A percentile compares a stretch with the other conserved stretches of the same genome.
Conservation (phyloP, 2,113 vertebrate species). For the Bos taurus region DNA sequence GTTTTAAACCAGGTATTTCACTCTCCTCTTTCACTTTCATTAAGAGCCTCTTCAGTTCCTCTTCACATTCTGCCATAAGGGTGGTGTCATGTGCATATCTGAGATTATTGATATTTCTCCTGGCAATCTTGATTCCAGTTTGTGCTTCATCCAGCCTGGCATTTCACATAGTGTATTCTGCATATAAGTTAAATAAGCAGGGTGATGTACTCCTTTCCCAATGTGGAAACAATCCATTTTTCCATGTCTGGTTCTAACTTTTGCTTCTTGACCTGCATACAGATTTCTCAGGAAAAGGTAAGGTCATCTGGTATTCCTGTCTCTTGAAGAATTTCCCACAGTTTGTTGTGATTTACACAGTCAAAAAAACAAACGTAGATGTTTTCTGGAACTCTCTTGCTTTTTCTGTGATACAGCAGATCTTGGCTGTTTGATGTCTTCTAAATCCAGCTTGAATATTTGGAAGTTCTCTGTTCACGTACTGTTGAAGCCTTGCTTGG, state of each 20-base stretch:
- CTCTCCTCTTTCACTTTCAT: neutral
- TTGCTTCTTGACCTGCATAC: neutral
- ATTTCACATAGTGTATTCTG: neutral
- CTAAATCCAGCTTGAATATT: neutral
- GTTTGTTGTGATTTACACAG: neutral
- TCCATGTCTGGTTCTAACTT: neutral
- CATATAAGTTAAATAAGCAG: neutral
- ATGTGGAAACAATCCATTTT: neutral
- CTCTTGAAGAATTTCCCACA: neutral
- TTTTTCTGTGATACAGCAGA: neutral
- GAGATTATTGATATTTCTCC: neutral
- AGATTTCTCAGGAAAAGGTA: neutral
- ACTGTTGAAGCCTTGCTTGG: neutral
- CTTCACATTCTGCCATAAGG: neutral
- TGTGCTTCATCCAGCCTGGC: neutral
- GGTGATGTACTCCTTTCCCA: neutral
- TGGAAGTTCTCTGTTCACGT: neutral
- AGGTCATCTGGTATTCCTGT: neutral
- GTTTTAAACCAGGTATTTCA: neutral
- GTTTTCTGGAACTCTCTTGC: neutral
- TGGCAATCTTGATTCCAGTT: neutral
- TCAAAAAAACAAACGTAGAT: neutral
- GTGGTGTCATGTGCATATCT: neutral
- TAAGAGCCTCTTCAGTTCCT: neutral
- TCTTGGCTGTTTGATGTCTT: neutral